A percentile compares a stretch with the other conserved stretches of the same genome.
These are phyloP conservation scores for Cydia amplana DNA, from an alignment of 1,140 invertebrate species.

Conservation along the genomic window DNA sequence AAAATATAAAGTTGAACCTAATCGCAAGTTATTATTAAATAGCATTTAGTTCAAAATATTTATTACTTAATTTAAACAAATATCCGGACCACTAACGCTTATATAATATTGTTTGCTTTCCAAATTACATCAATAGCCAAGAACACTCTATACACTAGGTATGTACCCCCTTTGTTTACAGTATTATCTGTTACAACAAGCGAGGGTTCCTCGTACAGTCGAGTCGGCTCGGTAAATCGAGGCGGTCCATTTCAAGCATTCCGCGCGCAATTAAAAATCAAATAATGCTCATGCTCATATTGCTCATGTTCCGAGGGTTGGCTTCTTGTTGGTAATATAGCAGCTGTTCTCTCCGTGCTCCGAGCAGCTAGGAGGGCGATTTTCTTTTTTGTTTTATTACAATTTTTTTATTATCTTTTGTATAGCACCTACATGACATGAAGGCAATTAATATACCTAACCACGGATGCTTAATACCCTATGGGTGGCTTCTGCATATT, in stretches of 20 bases:
- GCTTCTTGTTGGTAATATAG: background rate
- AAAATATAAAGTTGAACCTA: no score
- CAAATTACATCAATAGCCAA: background rate
- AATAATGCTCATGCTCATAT: conserved; percentile 62
- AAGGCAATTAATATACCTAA: no score
- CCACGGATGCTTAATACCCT: no score
- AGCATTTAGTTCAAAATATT: no score
- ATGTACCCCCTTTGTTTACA: conserved; percentile 15
- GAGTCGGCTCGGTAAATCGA: background rate
- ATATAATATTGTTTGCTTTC: background rate
- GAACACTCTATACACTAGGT: no score
- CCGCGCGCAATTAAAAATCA: conserved; percentile 73
- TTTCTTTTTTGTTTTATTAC: background rate
- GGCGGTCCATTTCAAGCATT: conserved; percentile 50
- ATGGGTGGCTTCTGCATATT: no score
- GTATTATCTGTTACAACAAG: background rate
- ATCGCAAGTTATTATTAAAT: no score
- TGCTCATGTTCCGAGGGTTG: conserved; percentile 5
- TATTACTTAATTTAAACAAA: no score
- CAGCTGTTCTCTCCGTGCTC: background rate
- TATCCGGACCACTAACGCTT: background rate
- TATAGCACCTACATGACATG: background rate
- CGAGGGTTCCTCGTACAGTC: background rate
- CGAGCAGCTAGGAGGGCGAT: background rate
- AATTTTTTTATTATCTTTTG: background rate